A percentile compares a stretch with the other conserved stretches of the same genome.
Evolutionary conservation across 2,797 vertebrate genomes (phyloP).

Genomic region (Parotocinclus haroldoi): DNA sequence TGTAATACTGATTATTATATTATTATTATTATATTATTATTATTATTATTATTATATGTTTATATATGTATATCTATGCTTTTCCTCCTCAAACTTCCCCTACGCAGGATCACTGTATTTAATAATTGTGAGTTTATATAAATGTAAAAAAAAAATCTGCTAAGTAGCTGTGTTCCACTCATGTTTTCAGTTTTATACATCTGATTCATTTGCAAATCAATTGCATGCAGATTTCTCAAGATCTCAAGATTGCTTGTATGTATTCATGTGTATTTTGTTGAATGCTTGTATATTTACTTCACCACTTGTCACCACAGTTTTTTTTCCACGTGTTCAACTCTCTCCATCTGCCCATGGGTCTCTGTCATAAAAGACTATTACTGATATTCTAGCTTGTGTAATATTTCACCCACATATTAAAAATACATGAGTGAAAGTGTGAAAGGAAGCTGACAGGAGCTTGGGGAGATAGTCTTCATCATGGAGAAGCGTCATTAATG

Average conservation of each 20-base stretch:
- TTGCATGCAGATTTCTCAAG: too few relatives aligned
- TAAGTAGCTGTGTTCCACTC: too few relatives aligned
- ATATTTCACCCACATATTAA: slow-evolving; percentile 45
- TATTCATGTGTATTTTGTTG: not conserved
- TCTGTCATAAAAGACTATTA: slow-evolving; percentile 37
- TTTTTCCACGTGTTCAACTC: not conserved
- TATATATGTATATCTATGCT: too few relatives aligned
- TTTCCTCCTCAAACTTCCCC: too few relatives aligned
- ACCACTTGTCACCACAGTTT: not conserved
- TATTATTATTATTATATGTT: too few relatives aligned
- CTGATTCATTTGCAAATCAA: too few relatives aligned
- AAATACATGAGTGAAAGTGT: slow-evolving; percentile 45
- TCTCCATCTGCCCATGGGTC: slow-evolving; percentile 17
- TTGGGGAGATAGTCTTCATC: slow-evolving; percentile 15
- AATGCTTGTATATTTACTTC: not conserved
- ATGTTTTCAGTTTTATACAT: too few relatives aligned
- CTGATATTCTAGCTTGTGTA: slow-evolving; percentile 43
- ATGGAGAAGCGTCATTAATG: slow-evolving; percentile 36
- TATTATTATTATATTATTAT: too few relatives aligned
- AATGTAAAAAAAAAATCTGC: too few relatives aligned
- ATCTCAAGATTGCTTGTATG: not conserved
- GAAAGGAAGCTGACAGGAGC: slow-evolving; percentile 33
- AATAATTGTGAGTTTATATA: too few relatives aligned
- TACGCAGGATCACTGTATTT: too few relatives aligned
- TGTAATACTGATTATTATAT: too few relatives aligned